Conservation (phyloP, 2,113 vertebrate genomes). For the Heterochromis multidens region DNA sequence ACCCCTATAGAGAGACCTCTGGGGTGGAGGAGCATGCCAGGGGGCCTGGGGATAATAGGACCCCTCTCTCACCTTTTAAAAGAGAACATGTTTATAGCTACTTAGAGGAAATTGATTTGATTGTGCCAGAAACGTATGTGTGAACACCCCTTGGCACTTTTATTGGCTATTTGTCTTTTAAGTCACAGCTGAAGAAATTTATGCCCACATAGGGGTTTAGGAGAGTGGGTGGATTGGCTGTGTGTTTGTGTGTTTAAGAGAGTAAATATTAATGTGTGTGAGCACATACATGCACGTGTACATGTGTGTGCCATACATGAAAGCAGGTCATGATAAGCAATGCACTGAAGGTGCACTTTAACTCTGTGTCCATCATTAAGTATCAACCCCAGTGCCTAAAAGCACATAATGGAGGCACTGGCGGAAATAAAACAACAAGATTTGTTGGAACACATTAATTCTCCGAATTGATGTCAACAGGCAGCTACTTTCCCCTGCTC, state of each 20-base stretch:
- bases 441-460: conserved; percentile 69
- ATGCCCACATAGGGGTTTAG: conserved; percentile 62
- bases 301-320: not conserved
- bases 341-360: conserved; percentile 75
- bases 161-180: conserved; percentile 88
- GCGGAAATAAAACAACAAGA: conserved; percentile 68
- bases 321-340: conserved; percentile 62
- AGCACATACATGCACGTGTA: conserved; percentile 11
- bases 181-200: conserved; percentile 77
- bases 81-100: conserved; percentile 99
- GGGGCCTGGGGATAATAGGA: conserved; percentile 83
- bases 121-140: conserved; percentile 90
- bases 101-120: conserved; percentile 99
- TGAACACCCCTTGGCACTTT: conserved; percentile 92
- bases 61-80: conserved; percentile 88
- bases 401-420: conserved; percentile 65
- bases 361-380: conserved; percentile 75
- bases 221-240: conserved; percentile 51
- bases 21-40: conserved; percentile 78
- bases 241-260: conserved; percentile 61
- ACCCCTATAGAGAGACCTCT: conserved; percentile 82
- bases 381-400: conserved; percentile 71
- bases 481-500: conserved; percentile 35
- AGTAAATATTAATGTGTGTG: conserved; percentile 64
- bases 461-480: conserved; percentile 72